These are phyloP conservation scores for Zeus faber DNA, from an alignment of 2,113 vertebrate genomes.

Conservation along the genomic window DNA sequence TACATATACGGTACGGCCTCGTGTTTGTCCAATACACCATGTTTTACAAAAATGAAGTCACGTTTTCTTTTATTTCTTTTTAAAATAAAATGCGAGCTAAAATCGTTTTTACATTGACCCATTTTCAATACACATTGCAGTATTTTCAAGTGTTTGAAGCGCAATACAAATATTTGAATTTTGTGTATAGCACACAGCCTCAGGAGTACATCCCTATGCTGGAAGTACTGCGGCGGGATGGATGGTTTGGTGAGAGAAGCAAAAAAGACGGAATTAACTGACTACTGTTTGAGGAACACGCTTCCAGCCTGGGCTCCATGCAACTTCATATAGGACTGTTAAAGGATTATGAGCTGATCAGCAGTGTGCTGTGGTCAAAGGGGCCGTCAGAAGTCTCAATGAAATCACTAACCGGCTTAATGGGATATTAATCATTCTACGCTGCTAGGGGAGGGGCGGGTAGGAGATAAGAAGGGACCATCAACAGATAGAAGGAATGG, in stretches of 20 bases:
- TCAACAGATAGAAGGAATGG: neutral
- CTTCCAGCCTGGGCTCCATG: neutral
- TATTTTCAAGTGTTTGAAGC: too few relatives aligned
- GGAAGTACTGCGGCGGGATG: too few relatives aligned
- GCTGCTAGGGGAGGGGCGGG: neutral
- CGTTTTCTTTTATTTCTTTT: too few relatives aligned
- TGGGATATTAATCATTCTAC: conserved; percentile 33
- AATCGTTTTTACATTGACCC: neutral
- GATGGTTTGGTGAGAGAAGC: too few relatives aligned
- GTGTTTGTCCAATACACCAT: too few relatives aligned
- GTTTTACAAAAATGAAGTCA: too few relatives aligned
- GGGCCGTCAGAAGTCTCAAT: conserved; percentile 40
- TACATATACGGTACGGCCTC: too few relatives aligned
- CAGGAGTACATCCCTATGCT: too few relatives aligned
- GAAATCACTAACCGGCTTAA: conserved; percentile 36
- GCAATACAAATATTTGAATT: too few relatives aligned
- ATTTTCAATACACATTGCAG: neutral
- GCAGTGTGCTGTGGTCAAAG: conserved; percentile 18
- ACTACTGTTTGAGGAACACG: too few relatives aligned
- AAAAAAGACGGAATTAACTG: too few relatives aligned
- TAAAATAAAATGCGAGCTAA: neutral
- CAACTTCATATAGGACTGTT: conserved; percentile 25
- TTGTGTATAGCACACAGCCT: too few relatives aligned
- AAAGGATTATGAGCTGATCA: conserved; percentile 34
- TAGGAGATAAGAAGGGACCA: neutral